Evolutionary conservation across 2,797 vertebrate genomes (phyloP).

Genomic region (Pseudopleuronectes americanus): DNA sequence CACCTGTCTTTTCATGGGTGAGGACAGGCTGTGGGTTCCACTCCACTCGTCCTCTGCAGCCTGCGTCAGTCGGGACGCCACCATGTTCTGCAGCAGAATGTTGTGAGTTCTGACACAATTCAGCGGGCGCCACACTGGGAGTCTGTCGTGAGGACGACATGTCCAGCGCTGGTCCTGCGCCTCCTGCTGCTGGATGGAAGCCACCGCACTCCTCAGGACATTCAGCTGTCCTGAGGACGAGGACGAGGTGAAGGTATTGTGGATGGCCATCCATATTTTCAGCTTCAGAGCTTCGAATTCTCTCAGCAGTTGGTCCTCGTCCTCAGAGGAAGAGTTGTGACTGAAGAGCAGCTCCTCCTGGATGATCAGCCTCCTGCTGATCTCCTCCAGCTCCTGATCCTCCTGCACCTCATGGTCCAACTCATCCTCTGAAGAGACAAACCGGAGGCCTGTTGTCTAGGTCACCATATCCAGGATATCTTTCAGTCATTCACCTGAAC

Average conservation of each 20-base stretch:
- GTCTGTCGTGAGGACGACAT: not conserved
- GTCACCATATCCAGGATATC: no score
- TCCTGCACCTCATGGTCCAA: slow-evolving; percentile 51
- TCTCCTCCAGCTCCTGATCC: slow-evolving; percentile 70
- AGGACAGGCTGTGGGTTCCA: slow-evolving; percentile 66
- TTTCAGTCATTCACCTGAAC: no score
- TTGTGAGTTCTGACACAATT: slow-evolving; percentile 83
- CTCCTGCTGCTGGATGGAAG: slow-evolving; percentile 85
- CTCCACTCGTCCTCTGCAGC: slow-evolving; percentile 32
- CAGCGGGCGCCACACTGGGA: slow-evolving; percentile 79
- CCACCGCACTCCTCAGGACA: slow-evolving; percentile 82
- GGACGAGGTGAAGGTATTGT: slow-evolving; percentile 74
- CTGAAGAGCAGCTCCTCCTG: slow-evolving; percentile 79
- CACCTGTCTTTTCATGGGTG: slow-evolving; percentile 66
- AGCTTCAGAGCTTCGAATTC: slow-evolving; percentile 77
- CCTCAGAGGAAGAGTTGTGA: slow-evolving; percentile 43
- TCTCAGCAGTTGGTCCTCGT: slow-evolving; percentile 76
- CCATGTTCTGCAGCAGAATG: slow-evolving; percentile 68
- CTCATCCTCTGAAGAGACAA: slow-evolving; percentile 25
- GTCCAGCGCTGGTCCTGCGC: slow-evolving; percentile 79
- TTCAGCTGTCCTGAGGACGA: slow-evolving; percentile 53
- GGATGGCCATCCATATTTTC: slow-evolving; percentile 76
- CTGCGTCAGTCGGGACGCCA: slow-evolving; percentile 76
- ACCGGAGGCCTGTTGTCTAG: not conserved
- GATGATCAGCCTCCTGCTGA: slow-evolving; percentile 79